These are phyloP conservation scores for Stegophylla sp. DNA, from an alignment of 2,888 invertebrate species.

Conservation along the genomic window DNA sequence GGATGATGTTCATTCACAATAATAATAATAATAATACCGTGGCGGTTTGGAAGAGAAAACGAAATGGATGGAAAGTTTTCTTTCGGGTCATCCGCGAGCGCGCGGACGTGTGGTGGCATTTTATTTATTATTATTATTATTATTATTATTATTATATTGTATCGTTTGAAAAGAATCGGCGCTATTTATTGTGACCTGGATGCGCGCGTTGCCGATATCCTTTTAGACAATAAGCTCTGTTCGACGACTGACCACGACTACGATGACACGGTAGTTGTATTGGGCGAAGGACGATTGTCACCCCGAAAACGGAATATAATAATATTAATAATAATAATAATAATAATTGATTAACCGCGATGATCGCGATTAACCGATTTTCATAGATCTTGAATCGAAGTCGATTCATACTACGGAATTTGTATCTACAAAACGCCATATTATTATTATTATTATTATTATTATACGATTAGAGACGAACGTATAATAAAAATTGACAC, in stretches of 20 bases:
- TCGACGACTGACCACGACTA: neutral
- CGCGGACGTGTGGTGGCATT: conserved; percentile 17
- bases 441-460: no score
- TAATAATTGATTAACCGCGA: conserved; percentile 10
- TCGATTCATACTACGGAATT: neutral
- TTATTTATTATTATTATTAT: no score
- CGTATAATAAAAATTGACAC: no score
- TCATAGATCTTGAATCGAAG: neutral
- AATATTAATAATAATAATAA: neutral
- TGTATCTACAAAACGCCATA: no score
- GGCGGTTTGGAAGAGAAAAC: neutral
- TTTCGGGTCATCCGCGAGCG: conserved; percentile 10
- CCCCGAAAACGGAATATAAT: conserved; percentile 22
- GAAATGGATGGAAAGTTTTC: conserved; percentile 32
- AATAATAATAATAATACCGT: no score
- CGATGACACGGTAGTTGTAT: no score
- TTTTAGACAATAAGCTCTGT: neutral
- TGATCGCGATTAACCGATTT: conserved; percentile 16
- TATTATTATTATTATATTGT: no score
- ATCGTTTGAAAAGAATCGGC: conserved; percentile 34
- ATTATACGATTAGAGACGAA: no score
- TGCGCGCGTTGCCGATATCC: conserved; percentile 14
- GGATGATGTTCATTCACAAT: neutral
- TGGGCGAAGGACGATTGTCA: neutral
- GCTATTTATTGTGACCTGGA: conserved; percentile 19